Conservation (phyloP, 2,888 invertebrate genomes). For the Nephrotoma flavescens region DNA sequence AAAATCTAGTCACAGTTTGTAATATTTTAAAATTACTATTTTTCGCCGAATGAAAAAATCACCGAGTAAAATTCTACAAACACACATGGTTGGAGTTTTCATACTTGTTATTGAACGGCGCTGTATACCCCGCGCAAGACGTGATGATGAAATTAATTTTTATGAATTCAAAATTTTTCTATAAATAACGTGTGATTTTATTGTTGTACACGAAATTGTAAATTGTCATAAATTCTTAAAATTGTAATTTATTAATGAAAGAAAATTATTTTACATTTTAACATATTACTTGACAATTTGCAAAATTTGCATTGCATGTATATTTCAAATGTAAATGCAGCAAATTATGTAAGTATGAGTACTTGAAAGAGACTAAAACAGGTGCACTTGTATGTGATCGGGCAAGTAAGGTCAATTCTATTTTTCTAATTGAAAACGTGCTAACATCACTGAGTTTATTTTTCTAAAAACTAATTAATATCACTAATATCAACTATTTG, state of each 20-base stretch:
- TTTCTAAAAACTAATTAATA: too few species aligned
- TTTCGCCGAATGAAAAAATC: background rate
- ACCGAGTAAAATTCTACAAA: background rate
- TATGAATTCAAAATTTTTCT: background rate
- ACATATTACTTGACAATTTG: background rate
- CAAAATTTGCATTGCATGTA: background rate
- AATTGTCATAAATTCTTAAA: background rate
- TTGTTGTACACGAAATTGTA: background rate
- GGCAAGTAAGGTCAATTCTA: too few species aligned
- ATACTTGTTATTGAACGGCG: background rate
- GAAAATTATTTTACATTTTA: background rate
- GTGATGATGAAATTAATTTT: background rate
- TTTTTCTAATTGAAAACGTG: too few species aligned
- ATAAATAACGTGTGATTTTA: background rate
- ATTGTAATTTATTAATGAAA: background rate
- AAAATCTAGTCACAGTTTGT: background rate
- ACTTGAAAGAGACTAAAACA: background rate
- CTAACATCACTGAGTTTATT: too few species aligned
- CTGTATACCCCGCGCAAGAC: background rate
- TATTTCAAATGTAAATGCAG: background rate
- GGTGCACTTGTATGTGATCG: too few species aligned
- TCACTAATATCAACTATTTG: too few species aligned
- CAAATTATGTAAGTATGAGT: background rate
- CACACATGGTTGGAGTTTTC: background rate
- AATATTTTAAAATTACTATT: background rate